Percentiles rank a stretch among this genome's conserved stretches.
These are phyloP conservation scores for Myotis davidii DNA, from an alignment of 2,113 vertebrate species.

Conservation along the genomic window DNA sequence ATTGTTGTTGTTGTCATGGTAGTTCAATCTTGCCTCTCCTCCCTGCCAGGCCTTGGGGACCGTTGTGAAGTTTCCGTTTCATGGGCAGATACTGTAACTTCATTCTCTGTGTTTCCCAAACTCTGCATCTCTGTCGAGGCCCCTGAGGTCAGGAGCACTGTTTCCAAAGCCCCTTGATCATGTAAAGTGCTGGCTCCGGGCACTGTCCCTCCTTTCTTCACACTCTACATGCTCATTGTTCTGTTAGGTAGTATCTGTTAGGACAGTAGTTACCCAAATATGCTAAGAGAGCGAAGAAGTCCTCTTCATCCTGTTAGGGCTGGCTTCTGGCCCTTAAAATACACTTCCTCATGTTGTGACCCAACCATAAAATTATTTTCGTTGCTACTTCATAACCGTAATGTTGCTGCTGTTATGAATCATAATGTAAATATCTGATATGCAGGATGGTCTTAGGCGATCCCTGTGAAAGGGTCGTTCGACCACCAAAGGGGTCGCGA, in stretches of 20 bases:
- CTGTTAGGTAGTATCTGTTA: background rate
- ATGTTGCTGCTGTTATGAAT: too few species aligned
- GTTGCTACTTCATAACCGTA: too few species aligned
- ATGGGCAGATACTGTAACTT: background rate
- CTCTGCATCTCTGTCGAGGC: background rate
- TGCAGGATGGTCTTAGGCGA: too few species aligned
- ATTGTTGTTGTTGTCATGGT: background rate
- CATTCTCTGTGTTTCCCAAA: background rate
- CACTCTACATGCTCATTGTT: background rate
- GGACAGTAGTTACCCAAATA: background rate
- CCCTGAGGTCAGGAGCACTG: background rate
- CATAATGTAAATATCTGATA: too few species aligned
- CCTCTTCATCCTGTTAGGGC: background rate
- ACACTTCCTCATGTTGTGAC: too few species aligned
- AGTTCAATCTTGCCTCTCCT: background rate
- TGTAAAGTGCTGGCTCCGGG: background rate
- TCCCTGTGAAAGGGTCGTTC: too few species aligned
- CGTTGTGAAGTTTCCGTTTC: background rate
- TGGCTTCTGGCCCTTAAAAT: too few species aligned
- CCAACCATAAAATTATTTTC: too few species aligned
- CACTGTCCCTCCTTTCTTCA: background rate
- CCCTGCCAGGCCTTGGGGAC: background rate
- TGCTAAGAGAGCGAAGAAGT: background rate
- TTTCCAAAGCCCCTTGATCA: background rate
- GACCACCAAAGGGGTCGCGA: too few species aligned